A percentile compares a stretch with the other conserved stretches of the same genome.
These are phyloP conservation scores for Atractosteus spatula DNA, from an alignment of 2,113 vertebrate genomes.

Conservation along the genomic window DNA sequence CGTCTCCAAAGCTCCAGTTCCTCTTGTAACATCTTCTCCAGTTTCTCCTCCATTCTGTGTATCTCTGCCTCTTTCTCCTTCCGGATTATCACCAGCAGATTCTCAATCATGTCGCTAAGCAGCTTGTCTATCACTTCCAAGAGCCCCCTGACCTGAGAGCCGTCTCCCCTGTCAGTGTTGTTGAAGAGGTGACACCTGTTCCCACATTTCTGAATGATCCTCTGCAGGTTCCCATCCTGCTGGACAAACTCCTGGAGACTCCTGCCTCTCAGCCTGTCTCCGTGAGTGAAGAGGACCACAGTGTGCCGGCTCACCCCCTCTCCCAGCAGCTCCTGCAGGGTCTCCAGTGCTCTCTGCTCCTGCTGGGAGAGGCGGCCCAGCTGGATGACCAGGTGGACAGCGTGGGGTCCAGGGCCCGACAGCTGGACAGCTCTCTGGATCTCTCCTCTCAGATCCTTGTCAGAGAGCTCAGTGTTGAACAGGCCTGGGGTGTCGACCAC, in stretches of 20 bases:
- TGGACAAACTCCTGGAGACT: neutral
- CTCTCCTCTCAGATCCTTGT: no score
- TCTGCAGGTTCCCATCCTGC: conserved; percentile 13
- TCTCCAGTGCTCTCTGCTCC: conserved; percentile 20
- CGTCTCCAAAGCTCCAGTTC: no score
- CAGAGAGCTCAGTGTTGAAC: no score
- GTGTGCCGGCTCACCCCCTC: conserved; percentile 2
- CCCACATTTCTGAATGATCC: neutral
- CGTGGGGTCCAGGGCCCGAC: conserved; percentile 9
- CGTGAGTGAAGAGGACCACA: conserved; percentile 31
- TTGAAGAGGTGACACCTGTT: conserved; percentile 13
- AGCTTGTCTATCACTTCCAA: neutral
- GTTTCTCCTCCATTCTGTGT: neutral
- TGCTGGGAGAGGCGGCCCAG: conserved; percentile 20
- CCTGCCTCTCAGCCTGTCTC: conserved; percentile 15
- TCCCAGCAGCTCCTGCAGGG: conserved; percentile 26
- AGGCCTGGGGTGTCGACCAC: no score
- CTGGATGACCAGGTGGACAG: conserved; percentile 24
- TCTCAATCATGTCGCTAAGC: no score
- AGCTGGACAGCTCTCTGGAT: no score
- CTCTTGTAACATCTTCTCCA: neutral
- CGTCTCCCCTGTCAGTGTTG: conserved; percentile 15
- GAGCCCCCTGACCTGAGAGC: fast-evolving
- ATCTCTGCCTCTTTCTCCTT: no score
- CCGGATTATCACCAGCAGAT: no score